Percentiles rank a stretch among this genome's conserved stretches.
Conservation (phyloP, 2,797 vertebrate genomes). For the Percopsis omiscomaycus region DNA sequence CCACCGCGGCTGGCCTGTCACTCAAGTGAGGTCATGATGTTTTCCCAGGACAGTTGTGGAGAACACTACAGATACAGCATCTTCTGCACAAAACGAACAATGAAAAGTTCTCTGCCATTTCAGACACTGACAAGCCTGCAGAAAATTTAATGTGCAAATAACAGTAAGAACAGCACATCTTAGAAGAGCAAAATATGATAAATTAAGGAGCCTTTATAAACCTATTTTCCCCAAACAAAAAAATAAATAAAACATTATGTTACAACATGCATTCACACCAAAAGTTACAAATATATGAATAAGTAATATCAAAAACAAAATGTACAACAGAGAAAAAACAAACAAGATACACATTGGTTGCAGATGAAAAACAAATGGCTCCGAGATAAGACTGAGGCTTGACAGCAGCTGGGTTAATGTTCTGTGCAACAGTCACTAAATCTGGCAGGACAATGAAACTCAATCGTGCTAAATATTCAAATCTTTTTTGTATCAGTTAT, state of each 20-base stretch:
- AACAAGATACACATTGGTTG: neutral
- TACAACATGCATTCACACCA: neutral
- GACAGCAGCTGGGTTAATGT: too few relatives aligned
- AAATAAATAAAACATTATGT: neutral
- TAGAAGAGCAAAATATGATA: neutral
- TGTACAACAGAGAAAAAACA: neutral
- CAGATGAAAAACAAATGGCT: too few relatives aligned
- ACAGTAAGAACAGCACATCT: neutral
- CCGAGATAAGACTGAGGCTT: too few relatives aligned
- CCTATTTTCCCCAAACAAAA: neutral
- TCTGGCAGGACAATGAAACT: too few relatives aligned
- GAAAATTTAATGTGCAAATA: neutral
- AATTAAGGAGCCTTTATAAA: too few relatives aligned
- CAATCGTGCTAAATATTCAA: too few relatives aligned
- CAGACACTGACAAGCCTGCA: neutral
- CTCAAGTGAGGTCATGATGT: conserved; percentile 68
- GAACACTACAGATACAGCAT: too few relatives aligned
- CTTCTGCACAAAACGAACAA: too few relatives aligned
- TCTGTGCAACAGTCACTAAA: too few relatives aligned
- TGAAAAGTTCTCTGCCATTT: too few relatives aligned
- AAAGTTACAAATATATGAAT: neutral
- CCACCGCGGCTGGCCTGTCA: conserved; percentile 65
- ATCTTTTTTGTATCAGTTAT: too few relatives aligned
- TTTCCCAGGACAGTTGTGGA: too few relatives aligned
- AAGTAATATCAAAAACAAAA: neutral